Evolutionary conservation across 35 echinoderm and acorn worm genomes (phyloP), one percentile per base, ranked within the genome.

Genomic region (Amphiura filiformis): DNA sequence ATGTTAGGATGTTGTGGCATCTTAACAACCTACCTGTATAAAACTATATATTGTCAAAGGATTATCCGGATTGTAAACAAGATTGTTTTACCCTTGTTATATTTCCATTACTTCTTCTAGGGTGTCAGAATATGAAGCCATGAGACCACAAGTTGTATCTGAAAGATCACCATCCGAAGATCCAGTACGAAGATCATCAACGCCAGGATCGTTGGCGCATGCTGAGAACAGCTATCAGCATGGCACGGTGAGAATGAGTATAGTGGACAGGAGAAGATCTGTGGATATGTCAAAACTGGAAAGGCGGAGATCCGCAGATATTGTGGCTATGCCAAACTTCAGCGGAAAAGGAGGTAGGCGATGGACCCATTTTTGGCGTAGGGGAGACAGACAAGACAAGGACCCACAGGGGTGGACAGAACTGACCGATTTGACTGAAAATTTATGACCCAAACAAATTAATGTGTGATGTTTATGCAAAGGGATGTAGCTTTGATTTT

Each of bases 121-220:
- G 36, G 40, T 90, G 76, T 56, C 80, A 28, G 80, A 90, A 75
- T 84, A 84, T 23, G 88, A 90, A 84, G 81, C 80, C 39, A 90
- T 90, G 80, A 39, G 65, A 35, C 88, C 88, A 57, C 75, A 90
- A 1, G 49, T 84, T 28, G 44, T 52, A 11, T 52, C 44, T 20
- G 80, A 90, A 64, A 83, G 81, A 49, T 47, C 81, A 12, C 1
- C 80, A 34, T 39, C 81, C 44, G 49, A 52, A 32, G 82, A 80
- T 32, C 26, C 88, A 0, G 76, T 81, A 17, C 57, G 81, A 38
- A 77, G 81, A 37, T 76, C 82, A 9, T 80, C 56, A 80, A 90
- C 56, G 35, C 37, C 37, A 44, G 57, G 56, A 7, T 37, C 57
- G 0, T 13, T 36, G 7, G 61, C 56, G 2, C 65, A 42, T 36